Percentiles rank a stretch among this genome's conserved stretches.
phyloP scores from a whole-genome alignment of 2,113 vertebrate species.

The Furnarius figulus region DNA sequence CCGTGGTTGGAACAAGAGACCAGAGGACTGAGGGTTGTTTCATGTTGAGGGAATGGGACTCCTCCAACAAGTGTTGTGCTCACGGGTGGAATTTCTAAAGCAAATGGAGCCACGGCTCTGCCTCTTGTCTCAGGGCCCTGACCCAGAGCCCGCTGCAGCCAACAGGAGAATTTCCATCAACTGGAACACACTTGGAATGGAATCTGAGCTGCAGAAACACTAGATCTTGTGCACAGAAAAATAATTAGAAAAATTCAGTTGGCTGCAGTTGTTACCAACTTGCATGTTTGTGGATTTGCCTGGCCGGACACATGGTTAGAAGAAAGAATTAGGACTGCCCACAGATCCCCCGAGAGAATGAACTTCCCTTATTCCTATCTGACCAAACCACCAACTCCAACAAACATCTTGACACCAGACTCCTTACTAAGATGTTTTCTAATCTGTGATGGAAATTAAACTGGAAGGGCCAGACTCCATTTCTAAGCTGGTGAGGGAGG shows the following conservation, averaged over 20 bases:
- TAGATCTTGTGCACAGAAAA: neutral
- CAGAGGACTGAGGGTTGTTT: neutral
- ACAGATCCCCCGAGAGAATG: constrained; percentile 17
- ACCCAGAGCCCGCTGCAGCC: neutral
- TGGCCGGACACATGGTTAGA: constrained; percentile 14
- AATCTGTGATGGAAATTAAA: neutral
- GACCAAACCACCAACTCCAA: constrained; percentile 1
- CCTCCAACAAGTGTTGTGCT: neutral
- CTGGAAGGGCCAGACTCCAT: neutral
- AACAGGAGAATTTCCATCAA: neutral
- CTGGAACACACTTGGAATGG: neutral
- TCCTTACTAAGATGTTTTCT: neutral
- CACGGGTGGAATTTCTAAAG: neutral
- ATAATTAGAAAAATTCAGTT: constrained; percentile 28
- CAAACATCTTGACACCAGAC: constrained; percentile 47
- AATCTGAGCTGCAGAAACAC: neutral
- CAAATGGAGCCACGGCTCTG: neutral
- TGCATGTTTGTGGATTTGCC: constrained; percentile 46
- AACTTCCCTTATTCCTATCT: constrained; percentile 20
- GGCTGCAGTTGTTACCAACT: constrained; percentile 30
- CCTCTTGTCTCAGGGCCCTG: neutral
- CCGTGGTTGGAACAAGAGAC: neutral
- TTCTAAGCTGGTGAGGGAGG: neutral
- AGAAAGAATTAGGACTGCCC: constrained; percentile 36
- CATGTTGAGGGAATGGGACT: neutral